A percentile compares a stretch with the other conserved stretches of the same genome.
Conservation (phyloP, 2,113 vertebrate genomes). For the Odontophorus gujanensis region DNA sequence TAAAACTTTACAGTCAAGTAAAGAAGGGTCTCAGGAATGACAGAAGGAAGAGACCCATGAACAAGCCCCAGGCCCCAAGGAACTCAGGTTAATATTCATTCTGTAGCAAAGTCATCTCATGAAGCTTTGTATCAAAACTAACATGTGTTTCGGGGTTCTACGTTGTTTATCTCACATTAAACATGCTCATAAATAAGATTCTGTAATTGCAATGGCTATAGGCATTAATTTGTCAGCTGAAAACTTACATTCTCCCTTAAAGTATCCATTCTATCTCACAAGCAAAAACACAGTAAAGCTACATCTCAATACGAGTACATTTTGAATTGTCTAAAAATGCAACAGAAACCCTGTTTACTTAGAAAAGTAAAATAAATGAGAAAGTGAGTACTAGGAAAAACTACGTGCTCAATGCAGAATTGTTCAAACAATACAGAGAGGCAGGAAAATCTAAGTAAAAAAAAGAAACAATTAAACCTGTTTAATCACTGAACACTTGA, state of each 20-base stretch:
- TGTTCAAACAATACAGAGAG: neutral
- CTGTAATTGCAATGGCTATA: neutral
- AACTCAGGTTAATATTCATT: neutral
- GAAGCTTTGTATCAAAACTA: neutral
- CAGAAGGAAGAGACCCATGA: neutral
- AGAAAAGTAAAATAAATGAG: neutral
- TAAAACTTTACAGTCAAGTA: neutral
- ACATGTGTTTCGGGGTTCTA: neutral
- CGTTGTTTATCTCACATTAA: neutral
- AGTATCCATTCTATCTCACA: fast-evolving
- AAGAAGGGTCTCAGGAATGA: neutral
- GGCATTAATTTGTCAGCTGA: neutral
- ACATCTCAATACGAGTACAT: neutral
- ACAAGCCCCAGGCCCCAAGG: neutral
- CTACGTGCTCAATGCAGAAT: neutral
- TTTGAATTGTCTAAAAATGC: neutral
- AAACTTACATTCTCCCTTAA: neutral
- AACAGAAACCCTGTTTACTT: neutral
- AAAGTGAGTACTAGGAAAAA: neutral
- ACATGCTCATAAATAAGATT: neutral
- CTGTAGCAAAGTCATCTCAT: neutral
- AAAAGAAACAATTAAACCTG: neutral
- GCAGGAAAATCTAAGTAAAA: neutral
- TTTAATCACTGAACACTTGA: neutral
- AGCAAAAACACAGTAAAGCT: neutral